phyloP scores from a whole-genome alignment of 2,888 invertebrate genomes.

The Drosophila ustulata region DNA sequence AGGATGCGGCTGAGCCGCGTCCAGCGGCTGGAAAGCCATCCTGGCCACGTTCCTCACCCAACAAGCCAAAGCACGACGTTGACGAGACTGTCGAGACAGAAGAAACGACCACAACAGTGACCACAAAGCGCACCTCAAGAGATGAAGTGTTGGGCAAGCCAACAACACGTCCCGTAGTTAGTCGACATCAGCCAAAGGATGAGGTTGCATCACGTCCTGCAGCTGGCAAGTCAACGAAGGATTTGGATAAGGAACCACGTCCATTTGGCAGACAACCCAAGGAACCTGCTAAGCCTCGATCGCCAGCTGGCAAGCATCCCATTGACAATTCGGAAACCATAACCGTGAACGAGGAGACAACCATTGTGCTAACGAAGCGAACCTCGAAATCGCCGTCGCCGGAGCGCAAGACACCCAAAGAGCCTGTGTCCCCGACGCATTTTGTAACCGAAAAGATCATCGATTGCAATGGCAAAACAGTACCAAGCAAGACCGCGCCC shows the following conservation, averaged over 20 bases:
- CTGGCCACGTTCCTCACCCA: neutral
- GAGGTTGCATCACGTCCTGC: slow-evolving; percentile 1
- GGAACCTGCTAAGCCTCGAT: neutral
- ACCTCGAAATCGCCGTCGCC: slow-evolving; percentile 52
- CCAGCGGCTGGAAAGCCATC: slow-evolving; percentile 12
- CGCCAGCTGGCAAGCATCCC: slow-evolving; percentile 10
- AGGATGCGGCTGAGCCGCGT: slow-evolving; percentile 1
- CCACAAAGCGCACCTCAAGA: neutral
- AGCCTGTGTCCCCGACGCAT: slow-evolving; percentile 30
- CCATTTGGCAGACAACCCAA: slow-evolving; percentile 18
- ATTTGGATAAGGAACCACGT: slow-evolving; percentile 18
- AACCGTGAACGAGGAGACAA: slow-evolving; percentile 53
- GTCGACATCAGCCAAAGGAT: slow-evolving; percentile 1
- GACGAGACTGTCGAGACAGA: neutral
- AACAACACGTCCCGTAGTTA: neutral
- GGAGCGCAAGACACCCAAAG: slow-evolving; percentile 30
- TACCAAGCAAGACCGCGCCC: slow-evolving; percentile 13
- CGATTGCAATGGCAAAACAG: slow-evolving; percentile 56
- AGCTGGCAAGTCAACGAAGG: slow-evolving; percentile 3
- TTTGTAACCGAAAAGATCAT: slow-evolving; percentile 71
- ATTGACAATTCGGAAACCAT: slow-evolving; percentile 52
- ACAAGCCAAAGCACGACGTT: neutral
- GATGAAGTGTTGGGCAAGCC: neutral
- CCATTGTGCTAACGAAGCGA: slow-evolving; percentile 51
- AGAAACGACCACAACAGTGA: neutral